These are phyloP conservation scores for Pipistrellus pygmaeus DNA, from an alignment of 2,797 vertebrate species.

Conservation along the genomic window DNA sequence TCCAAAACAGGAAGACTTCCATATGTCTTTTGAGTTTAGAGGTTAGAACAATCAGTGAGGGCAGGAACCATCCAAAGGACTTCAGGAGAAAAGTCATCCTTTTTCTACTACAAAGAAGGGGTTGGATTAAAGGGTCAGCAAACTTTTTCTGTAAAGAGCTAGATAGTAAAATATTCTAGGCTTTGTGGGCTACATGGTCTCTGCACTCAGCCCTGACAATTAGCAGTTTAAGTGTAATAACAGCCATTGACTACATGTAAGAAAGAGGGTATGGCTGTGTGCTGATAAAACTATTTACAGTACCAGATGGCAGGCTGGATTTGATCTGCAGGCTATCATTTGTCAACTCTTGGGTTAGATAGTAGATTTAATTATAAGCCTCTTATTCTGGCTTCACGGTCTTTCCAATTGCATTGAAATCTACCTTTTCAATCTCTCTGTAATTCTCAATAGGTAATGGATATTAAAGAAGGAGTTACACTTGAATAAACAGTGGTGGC, in stretches of 20 bases:
- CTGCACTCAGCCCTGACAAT: not conserved
- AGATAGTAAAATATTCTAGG: not conserved
- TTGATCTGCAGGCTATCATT: not conserved
- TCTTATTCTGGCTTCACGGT: not conserved
- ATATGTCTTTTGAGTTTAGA: not conserved
- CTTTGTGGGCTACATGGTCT: not conserved
- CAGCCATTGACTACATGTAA: not conserved
- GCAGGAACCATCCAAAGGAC: not conserved
- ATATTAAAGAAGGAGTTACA: not conserved
- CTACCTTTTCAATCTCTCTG: not conserved
- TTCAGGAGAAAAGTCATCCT: not conserved
- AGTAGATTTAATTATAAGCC: not conserved
- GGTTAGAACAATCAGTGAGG: not conserved
- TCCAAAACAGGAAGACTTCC: not conserved
- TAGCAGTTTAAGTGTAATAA: not conserved
- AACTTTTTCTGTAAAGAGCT: not conserved
- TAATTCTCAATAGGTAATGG: not conserved
- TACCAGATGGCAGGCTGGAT: not conserved
- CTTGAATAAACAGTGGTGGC: not conserved
- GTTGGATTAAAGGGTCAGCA: not conserved
- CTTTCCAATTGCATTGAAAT: not conserved
- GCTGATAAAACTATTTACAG: constrained; percentile 34
- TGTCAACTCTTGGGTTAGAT: not conserved
- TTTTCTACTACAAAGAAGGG: not conserved
- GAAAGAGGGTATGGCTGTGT: not conserved